Evolutionary conservation across 2,888 invertebrate genomes (phyloP).

Genomic region (Protodeltote pygarga): DNA sequence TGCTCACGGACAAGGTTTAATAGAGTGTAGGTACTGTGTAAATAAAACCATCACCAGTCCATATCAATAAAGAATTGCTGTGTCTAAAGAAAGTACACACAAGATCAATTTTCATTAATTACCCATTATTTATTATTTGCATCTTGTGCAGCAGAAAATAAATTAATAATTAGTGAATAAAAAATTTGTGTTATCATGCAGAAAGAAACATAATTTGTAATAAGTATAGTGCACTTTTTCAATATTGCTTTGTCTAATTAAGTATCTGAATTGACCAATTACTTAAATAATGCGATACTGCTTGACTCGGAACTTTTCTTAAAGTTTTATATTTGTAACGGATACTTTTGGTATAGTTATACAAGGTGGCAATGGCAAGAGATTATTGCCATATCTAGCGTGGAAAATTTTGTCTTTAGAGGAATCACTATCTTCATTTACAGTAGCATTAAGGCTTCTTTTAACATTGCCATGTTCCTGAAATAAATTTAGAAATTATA

Average conservation of each 20-base stretch:
- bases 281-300: conserved; percentile 17
- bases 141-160: too few relatives aligned
- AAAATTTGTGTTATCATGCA: conserved; percentile 29
- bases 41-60: conserved; percentile 36
- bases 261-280: not conserved
- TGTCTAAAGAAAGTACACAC: too few relatives aligned
- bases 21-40: not conserved
- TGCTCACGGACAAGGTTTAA: not conserved
- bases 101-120: too few relatives aligned
- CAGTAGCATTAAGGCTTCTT: conserved; percentile 36
- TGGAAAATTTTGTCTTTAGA: conserved; percentile 81
- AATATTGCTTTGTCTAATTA: too few relatives aligned
- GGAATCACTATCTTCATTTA: conserved; percentile 64
- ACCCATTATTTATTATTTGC: too few relatives aligned
- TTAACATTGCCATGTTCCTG: conserved; percentile 66
- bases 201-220: conserved; percentile 12
- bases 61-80: too few relatives aligned
- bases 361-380: conserved; percentile 80
- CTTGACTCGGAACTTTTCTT: conserved; percentile 2
- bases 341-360: conserved; percentile 82
- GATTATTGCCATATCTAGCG: conserved; percentile 81
- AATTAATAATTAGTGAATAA: conserved; percentile 21
- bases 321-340: conserved; percentile 61
- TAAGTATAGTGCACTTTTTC: conserved; percentile 35
- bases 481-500: conserved; percentile 58